A percentile compares a stretch with the other conserved stretches of the same genome.
Evolutionary conservation across 2,113 vertebrate genomes (phyloP).

Genomic region (Tautogolabrus adspersus): DNA sequence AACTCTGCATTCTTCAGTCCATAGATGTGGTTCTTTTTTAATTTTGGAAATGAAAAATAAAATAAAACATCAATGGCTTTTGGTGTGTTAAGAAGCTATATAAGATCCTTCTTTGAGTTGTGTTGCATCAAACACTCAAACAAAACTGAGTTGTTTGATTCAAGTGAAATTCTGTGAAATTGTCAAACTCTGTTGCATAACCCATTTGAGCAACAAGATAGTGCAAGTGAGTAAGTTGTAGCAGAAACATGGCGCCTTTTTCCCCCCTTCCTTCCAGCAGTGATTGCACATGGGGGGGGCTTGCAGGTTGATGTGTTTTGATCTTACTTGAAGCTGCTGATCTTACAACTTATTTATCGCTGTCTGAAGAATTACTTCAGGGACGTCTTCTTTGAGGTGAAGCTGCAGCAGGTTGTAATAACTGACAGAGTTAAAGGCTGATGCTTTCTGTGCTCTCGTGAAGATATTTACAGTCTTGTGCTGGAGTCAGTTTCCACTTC

Average conservation of each 20-base stretch:
- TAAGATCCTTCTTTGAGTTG: too few species aligned
- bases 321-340: constrained; percentile 53
- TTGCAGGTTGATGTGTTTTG: constrained; percentile 44
- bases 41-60: background rate
- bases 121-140: too few species aligned
- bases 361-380: constrained; percentile 35
- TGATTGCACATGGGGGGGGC: constrained; percentile 26
- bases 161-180: background rate
- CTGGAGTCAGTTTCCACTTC: constrained; percentile 22
- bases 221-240: background rate
- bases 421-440: constrained; percentile 16
- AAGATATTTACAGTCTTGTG: constrained; percentile 19
- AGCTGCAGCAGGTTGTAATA: constrained; percentile 33
- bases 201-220: background rate
- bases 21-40: background rate
- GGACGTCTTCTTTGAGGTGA: constrained; percentile 40
- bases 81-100: too few species aligned
- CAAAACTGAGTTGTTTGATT: too few species aligned
- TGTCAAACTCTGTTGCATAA: constrained; percentile 1
- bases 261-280: constrained; percentile 9
- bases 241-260: background rate
- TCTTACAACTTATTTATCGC: constrained; percentile 54
- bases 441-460: constrained; percentile 18
- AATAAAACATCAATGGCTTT: background rate
- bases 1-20: background rate